phyloP scores from a whole-genome alignment of 2,888 invertebrate species.

The Dyspetes luteomarginatus region DNA sequence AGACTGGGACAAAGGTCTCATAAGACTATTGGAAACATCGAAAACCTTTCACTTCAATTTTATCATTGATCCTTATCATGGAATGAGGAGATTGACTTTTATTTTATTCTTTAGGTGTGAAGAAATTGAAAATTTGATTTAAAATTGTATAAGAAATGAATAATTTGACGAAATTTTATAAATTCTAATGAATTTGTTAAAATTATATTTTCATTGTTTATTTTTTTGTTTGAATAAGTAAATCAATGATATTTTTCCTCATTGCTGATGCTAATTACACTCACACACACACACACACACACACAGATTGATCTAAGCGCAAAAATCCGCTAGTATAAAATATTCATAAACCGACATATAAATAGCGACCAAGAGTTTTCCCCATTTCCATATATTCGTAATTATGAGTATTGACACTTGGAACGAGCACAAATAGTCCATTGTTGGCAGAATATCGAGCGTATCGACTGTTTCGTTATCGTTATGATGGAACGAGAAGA shows the following conservation, averaged over 20 bases:
- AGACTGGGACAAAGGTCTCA: background rate
- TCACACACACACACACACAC: too few relatives aligned
- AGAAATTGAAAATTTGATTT: background rate
- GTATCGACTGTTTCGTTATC: background rate
- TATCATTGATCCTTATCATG: background rate
- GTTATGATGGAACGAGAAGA: background rate
- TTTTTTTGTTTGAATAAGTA: too few relatives aligned
- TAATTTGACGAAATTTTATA: background rate
- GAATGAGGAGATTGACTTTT: too few relatives aligned
- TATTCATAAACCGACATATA: too few relatives aligned
- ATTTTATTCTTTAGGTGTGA: too few relatives aligned
- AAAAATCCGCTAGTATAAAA: too few relatives aligned
- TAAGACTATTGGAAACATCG: constrained; percentile 26
- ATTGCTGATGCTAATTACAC: background rate
- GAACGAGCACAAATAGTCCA: background rate
- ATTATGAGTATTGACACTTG: constrained; percentile 9
- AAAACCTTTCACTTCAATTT: constrained; percentile 47
- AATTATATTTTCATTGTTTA: too few relatives aligned
- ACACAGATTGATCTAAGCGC: too few relatives aligned
- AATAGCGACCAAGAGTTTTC: background rate
- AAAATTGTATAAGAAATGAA: background rate
- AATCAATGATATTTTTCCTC: too few relatives aligned
- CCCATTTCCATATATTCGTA: background rate
- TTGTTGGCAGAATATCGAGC: background rate
- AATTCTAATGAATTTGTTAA: background rate